Conservation (phyloP, 2,113 vertebrate genomes). For the Zootoca vivipara region DNA sequence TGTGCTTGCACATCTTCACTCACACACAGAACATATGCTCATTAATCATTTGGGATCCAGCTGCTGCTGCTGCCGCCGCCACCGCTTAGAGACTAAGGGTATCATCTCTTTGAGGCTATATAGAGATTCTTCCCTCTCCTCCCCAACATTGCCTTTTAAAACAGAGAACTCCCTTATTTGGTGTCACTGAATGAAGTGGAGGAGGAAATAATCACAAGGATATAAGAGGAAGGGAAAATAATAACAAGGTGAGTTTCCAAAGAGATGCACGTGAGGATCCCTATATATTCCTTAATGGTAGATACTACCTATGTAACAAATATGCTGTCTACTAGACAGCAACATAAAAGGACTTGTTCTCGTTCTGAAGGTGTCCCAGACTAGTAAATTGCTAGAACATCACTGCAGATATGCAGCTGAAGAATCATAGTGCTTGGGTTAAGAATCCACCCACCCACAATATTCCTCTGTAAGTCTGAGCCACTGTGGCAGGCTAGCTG, state of each 20-base stretch:
- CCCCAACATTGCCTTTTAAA: background rate
- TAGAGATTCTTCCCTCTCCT: conserved; percentile 12
- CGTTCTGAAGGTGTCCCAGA: background rate
- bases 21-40: conserved; percentile 20
- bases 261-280: background rate
- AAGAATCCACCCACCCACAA: background rate
- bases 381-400: background rate
- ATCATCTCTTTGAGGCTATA: conserved; percentile 5
- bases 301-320: background rate
- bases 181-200: background rate
- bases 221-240: background rate
- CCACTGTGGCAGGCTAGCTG: background rate
- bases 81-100: conserved; percentile 35
- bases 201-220: background rate
- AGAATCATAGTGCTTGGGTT: background rate
- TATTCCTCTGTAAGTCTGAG: background rate
- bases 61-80: conserved; percentile 9
- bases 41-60: conserved; percentile 37
- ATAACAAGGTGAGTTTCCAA: background rate
- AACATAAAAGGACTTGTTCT: background rate
- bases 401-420: background rate
- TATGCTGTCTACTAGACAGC: background rate
- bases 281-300: fast-evolving
- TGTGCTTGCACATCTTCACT: background rate
- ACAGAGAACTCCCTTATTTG: background rate